A percentile compares a stretch with the other conserved stretches of the same genome.
These are phyloP conservation scores for Epinotia bilunana DNA, from an alignment of 2,888 invertebrate species.

Conservation along the genomic window DNA sequence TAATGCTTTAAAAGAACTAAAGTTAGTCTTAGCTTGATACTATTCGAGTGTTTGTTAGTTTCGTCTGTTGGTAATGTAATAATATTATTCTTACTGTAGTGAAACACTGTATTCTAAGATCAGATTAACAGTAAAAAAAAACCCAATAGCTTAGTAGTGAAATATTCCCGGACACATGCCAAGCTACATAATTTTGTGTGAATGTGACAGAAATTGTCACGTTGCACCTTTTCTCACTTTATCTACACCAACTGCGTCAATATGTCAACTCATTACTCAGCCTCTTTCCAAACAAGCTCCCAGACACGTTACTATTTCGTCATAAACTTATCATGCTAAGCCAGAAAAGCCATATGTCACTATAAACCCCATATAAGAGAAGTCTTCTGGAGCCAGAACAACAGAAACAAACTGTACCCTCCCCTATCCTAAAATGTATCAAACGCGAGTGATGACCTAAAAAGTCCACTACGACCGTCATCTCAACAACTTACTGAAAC, in stretches of 20 bases:
- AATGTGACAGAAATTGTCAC: neutral
- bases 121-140: too few species aligned
- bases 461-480: constrained; percentile 71
- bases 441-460: constrained; percentile 76
- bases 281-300: constrained; percentile 56
- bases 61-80: too few species aligned
- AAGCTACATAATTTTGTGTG: neutral
- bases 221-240: neutral
- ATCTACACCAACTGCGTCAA: constrained; percentile 45
- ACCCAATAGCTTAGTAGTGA: neutral
- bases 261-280: constrained; percentile 56
- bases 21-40: too few species aligned
- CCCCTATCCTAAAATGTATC: constrained; percentile 75
- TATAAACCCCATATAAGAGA: constrained; percentile 1
- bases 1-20: too few species aligned
- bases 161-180: neutral
- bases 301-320: constrained; percentile 66
- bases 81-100: too few species aligned
- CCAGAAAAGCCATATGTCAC: constrained; percentile 10
- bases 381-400: neutral
- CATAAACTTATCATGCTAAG: constrained; percentile 55
- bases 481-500: constrained; percentile 74
- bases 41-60: too few species aligned
- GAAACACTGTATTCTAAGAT: too few species aligned
- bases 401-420: constrained; percentile 71